Conservation (phyloP, 1,140 invertebrate species). For the Orchestia grillus region DNA sequence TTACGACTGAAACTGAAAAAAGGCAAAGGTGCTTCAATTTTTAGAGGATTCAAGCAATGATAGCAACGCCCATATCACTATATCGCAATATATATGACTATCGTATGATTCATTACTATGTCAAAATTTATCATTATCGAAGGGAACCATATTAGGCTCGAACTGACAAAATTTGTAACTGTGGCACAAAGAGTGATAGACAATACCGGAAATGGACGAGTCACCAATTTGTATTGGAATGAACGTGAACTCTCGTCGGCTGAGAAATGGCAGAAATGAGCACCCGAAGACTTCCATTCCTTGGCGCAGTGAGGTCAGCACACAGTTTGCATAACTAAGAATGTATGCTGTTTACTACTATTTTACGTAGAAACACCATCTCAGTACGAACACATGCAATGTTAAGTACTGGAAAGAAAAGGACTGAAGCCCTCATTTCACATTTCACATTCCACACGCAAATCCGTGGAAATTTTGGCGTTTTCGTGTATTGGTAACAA, state of each 20-base stretch:
- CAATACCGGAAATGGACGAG: too few relatives aligned
- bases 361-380: background rate
- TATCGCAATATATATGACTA: too few relatives aligned
- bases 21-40: too few relatives aligned
- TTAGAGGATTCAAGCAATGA: too few relatives aligned
- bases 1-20: too few relatives aligned
- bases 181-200: too few relatives aligned
- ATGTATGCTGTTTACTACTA: background rate
- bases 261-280: too few relatives aligned
- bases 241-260: too few relatives aligned
- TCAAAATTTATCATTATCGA: background rate
- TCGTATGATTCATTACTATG: too few relatives aligned
- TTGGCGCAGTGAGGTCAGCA: background rate
- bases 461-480: background rate
- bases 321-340: background rate
- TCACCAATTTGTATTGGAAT: too few relatives aligned
- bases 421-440: background rate
- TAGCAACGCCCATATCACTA: too few relatives aligned
- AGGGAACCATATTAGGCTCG: background rate
- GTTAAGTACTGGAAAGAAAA: background rate
- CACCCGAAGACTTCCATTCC: background rate
- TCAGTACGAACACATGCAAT: background rate
- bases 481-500: background rate
- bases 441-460: background rate
- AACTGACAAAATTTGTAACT: background rate